These are phyloP conservation scores for Diaprepes abbreviatus DNA, from an alignment of 2,888 invertebrate genomes.

Conservation along the genomic window DNA sequence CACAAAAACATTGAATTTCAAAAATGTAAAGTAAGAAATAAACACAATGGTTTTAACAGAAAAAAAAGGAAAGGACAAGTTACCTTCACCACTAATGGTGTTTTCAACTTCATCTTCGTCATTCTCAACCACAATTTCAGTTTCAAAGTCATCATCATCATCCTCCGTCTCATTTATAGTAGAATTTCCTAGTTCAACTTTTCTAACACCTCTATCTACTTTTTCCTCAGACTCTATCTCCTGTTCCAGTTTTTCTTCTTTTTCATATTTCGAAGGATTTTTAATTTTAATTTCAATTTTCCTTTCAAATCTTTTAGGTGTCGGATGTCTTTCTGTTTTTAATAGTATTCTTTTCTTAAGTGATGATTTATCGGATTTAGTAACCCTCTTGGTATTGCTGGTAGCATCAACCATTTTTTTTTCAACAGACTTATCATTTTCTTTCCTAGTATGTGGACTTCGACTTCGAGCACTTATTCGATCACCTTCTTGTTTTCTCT, in stretches of 20 bases:
- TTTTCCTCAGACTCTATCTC: slow-evolving; percentile 33
- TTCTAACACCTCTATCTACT: slow-evolving; percentile 23
- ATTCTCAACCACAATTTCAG: slow-evolving; percentile 59
- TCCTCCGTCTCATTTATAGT: slow-evolving; percentile 38
- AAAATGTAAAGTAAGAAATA: too few relatives aligned
- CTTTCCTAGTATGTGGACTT: slow-evolving; percentile 2
- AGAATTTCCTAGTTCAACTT: slow-evolving; percentile 48
- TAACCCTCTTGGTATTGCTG: slow-evolving; percentile 32
- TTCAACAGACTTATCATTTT: neutral
- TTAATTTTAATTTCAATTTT: slow-evolving; percentile 66
- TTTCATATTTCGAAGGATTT: slow-evolving; percentile 63
- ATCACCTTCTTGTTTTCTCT: neutral
- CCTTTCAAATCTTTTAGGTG: slow-evolving; percentile 54
- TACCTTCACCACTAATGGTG: slow-evolving; percentile 52
- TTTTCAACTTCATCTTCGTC: slow-evolving; percentile 56
- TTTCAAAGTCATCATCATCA: slow-evolving; percentile 52
- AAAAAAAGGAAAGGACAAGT: slow-evolving; percentile 27
- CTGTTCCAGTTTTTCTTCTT: slow-evolving; percentile 44
- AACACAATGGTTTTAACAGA: too few relatives aligned
- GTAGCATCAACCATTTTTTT: slow-evolving; percentile 1
- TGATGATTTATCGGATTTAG: slow-evolving; percentile 25
- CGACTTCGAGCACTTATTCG: neutral
- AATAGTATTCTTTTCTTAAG: slow-evolving; percentile 44
- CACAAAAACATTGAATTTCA: too few relatives aligned
- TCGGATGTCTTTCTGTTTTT: slow-evolving; percentile 48